phyloP scores from a whole-genome alignment of 2,797 vertebrate genomes.

The Eulemur albifrons region DNA sequence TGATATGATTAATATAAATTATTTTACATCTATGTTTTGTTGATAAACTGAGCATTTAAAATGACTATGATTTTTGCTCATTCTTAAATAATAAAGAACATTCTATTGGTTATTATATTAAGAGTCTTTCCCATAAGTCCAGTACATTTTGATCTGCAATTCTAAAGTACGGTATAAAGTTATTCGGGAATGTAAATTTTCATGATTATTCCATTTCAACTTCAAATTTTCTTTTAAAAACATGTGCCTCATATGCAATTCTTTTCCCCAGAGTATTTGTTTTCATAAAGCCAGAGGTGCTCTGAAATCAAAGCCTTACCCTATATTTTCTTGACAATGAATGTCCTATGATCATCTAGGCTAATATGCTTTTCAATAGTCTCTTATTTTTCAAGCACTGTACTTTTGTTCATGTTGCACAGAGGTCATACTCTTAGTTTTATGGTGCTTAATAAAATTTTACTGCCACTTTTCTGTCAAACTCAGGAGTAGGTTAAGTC shows the following conservation, averaged over 20 bases:
- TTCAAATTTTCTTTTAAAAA: conserved; percentile 3
- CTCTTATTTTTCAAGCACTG: conserved; percentile 2
- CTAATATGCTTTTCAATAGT: conserved; percentile 4
- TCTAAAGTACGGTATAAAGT: neutral
- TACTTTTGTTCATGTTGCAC: neutral
- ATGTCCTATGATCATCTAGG: neutral
- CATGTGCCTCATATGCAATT: neutral
- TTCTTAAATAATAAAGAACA: neutral
- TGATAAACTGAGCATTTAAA: neutral
- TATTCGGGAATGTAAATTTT: neutral
- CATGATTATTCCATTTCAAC: neutral
- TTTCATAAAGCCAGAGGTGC: neutral
- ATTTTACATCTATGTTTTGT: neutral
- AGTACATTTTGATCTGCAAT: neutral
- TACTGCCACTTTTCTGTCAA: neutral
- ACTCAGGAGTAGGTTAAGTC: conserved; percentile 39
- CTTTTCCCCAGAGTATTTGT: neutral
- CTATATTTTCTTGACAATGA: neutral
- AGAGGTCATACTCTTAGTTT: conserved; percentile 12
- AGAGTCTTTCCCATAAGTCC: neutral
- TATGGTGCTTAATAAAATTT: conserved; percentile 52
- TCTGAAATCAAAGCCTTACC: neutral
- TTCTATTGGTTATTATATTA: neutral
- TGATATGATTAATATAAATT: neutral
- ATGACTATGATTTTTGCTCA: neutral